Percentiles rank a stretch among this genome's conserved stretches.
Conservation (phyloP, 2,888 invertebrate genomes). For the Sialis lutaria region DNA sequence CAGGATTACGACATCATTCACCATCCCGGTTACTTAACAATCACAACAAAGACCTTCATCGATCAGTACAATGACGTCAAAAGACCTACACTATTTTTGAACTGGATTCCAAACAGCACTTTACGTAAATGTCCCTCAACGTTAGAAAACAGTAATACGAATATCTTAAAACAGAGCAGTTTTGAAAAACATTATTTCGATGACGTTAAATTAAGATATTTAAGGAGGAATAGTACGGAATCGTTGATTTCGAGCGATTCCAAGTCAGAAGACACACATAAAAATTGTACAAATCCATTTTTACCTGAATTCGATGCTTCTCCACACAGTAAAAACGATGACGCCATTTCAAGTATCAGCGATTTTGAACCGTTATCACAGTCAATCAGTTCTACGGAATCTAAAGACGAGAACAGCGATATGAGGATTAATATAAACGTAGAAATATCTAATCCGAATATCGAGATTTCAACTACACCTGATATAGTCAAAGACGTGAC, state of each 20-base stretch:
- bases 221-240: conserved; percentile 4
- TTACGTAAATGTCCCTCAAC: conserved; percentile 70
- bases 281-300: conserved; percentile 27
- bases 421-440: conserved; percentile 23
- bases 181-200: conserved; percentile 3
- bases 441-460: conserved; percentile 50
- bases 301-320: conserved; percentile 21
- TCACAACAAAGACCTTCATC: conserved; percentile 66
- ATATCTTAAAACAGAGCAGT: conserved; percentile 23
- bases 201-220: conserved; percentile 3
- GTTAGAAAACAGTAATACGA: conserved; percentile 38
- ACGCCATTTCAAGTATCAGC: conserved; percentile 8
- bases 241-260: conserved; percentile 4
- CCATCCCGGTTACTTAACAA: conserved; percentile 82
- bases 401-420: conserved; percentile 17
- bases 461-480: conserved; percentile 52
- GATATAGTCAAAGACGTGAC: conserved; percentile 28
- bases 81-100: conserved; percentile 68
- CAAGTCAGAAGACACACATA: conserved; percentile 2
- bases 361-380: conserved; percentile 11
- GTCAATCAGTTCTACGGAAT: conserved; percentile 23
- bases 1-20: conserved; percentile 73
- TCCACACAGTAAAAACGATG: conserved; percentile 9
- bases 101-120: conserved; percentile 90
- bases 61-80: conserved; percentile 60